A percentile compares a stretch with the other conserved stretches of the same genome.
phyloP scores from a whole-genome alignment of 2,888 invertebrate species.

The Oligia fasciuncula region DNA sequence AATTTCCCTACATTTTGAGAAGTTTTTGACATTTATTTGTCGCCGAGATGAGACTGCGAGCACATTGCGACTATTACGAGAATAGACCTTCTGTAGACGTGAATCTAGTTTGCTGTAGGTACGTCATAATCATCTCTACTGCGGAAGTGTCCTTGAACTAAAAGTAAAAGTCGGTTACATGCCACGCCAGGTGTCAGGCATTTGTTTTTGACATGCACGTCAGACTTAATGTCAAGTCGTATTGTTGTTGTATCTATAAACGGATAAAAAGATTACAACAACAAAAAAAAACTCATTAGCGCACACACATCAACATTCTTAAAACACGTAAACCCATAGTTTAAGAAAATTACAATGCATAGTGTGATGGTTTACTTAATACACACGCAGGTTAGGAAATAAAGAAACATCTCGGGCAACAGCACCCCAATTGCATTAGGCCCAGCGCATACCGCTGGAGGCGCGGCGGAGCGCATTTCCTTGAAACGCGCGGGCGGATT shows the following conservation, averaged over 20 bases:
- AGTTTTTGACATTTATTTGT: no score
- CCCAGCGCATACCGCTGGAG: no score
- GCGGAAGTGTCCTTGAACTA: slow-evolving; percentile 75
- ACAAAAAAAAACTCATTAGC: neutral
- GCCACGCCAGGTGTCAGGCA: slow-evolving; percentile 67
- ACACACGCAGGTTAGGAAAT: slow-evolving; percentile 7
- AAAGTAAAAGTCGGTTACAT: slow-evolving; percentile 74
- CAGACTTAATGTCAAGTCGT: slow-evolving; percentile 2
- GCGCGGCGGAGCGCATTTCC: no score
- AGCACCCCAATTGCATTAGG: no score
- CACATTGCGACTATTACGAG: no score
- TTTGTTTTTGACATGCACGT: slow-evolving; percentile 53
- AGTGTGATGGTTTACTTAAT: slow-evolving; percentile 7
- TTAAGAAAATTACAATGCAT: slow-evolving; percentile 13
- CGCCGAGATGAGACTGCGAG: no score
- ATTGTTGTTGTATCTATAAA: neutral
- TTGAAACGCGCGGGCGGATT: no score
- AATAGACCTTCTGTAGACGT: neutral
- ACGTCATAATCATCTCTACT: slow-evolving; percentile 41
- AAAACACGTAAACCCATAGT: neutral
- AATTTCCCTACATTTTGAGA: no score
- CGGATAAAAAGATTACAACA: neutral
- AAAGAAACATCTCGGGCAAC: slow-evolving; percentile 30
- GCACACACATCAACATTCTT: neutral
- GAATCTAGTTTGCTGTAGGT: slow-evolving; percentile 1